Evolutionary conservation across 1,140 invertebrate species (phyloP).

Genomic region (Periplaneta americana): DNA sequence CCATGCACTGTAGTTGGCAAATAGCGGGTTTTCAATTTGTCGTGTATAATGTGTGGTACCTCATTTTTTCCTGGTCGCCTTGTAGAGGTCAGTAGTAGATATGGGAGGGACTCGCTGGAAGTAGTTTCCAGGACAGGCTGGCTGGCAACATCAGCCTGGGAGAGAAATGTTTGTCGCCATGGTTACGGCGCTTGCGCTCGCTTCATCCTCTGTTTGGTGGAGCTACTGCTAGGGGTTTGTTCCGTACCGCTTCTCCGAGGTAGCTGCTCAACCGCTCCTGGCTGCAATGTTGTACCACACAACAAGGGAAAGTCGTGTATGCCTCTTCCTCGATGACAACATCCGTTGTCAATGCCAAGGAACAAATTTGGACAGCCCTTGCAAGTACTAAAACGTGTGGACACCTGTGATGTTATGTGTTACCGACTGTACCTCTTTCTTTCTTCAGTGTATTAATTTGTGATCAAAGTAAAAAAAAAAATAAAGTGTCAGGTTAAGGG

Average conservation of each 20-base stretch:
- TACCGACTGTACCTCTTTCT: neutral
- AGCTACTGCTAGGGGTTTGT: neutral
- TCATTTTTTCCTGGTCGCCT: neutral
- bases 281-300: neutral
- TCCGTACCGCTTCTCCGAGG: neutral
- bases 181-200: neutral
- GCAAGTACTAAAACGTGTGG: neutral
- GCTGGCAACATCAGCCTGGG: too few species aligned
- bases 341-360: neutral
- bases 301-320: neutral
- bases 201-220: neutral
- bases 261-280: neutral
- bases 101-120: neutral
- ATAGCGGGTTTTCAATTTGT: neutral
- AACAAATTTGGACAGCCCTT: neutral
- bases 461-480: neutral
- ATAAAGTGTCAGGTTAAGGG: neutral
- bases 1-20: too few species aligned
- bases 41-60: neutral
- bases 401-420: neutral
- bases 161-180: neutral
- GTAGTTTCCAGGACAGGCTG: neutral
- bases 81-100: neutral
- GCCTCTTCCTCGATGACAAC: neutral
- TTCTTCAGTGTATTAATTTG: neutral